A percentile compares a stretch with the other conserved stretches of the same genome.
Conservation (phyloP, 2,113 vertebrate genomes). For the Phalacrocorax aristotelis region DNA sequence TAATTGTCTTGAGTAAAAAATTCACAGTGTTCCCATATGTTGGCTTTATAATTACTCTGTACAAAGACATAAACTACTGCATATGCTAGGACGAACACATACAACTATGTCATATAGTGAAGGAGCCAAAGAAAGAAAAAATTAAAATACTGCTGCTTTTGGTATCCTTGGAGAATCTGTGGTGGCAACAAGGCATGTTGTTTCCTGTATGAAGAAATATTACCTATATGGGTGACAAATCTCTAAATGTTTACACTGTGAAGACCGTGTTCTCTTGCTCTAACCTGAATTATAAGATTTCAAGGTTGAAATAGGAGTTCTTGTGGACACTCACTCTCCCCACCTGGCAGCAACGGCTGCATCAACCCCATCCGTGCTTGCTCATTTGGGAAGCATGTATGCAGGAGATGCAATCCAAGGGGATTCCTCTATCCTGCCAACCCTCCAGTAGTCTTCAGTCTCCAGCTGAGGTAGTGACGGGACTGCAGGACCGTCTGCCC, state of each 20-base stretch:
- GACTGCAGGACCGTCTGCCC: neutral
- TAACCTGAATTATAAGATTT: neutral
- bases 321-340: neutral
- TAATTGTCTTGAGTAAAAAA: neutral
- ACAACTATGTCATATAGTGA: neutral
- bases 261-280: neutral
- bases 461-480: neutral
- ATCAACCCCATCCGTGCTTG: neutral
- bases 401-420: neutral
- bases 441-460: neutral
- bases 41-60: neutral
- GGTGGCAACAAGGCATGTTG: neutral
- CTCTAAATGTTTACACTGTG: neutral
- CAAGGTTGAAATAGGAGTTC: neutral
- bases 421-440: neutral
- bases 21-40: neutral
- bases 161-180: neutral
- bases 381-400: neutral
- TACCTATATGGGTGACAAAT: neutral
- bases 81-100: neutral
- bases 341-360: neutral
- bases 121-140: neutral
- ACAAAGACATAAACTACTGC: neutral
- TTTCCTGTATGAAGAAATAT: neutral
- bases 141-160: conserved; percentile 2